Base-by-base conservation (phyloP, 2,113 vertebrate species). In the Mus pahari region DNA sequence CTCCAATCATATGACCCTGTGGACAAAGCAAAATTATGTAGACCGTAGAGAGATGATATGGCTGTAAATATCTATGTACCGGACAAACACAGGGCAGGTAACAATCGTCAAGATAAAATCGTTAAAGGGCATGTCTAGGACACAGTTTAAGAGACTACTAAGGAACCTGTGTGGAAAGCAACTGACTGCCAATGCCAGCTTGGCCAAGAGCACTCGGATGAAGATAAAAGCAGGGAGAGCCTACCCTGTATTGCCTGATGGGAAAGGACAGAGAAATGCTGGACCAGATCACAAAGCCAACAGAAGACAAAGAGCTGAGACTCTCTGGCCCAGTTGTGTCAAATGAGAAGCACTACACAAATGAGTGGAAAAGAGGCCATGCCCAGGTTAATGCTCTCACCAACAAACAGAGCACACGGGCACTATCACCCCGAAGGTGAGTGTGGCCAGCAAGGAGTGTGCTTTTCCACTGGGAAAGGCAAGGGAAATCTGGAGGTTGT, bases 281-380 rank as follows among this genome's bases (percentile, higher is more conserved):
- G 42, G 42, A 84, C 93, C n/a, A 70, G 31, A 89, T 53, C 45
- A 86, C 19, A 79, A 78, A 93, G 84, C 31, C 90, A 53, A 66
- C 10, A 12, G 0, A 45, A 58, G 26, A 90, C 11, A 73, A 62
- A 91, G 22, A 42, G 13, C 1, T 4, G 26, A 33, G 71, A 73
- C 7, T 20, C 48, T 16, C 17, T 33, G 42, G 55, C n/a, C 17
- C 13, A 33, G 36, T 14, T 50, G 50, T 33, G 28, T 36, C 14
- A 22, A 28, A 39, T 60, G 36, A 66, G 24, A n/a, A 89, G 13
- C 4, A 36, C 7, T 53, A 45, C 0, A 31, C 16, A 10, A 28
- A 62, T 0, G 42, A 68, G 39, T 60, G 0, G 36, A 60, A 66
- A 17, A 24, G 55, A 12, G 20, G n/a, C 24, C 24, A 20, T 3